Conservation (phyloP, 2,888 invertebrate genomes). For the Balanococcus diminutus region DNA sequence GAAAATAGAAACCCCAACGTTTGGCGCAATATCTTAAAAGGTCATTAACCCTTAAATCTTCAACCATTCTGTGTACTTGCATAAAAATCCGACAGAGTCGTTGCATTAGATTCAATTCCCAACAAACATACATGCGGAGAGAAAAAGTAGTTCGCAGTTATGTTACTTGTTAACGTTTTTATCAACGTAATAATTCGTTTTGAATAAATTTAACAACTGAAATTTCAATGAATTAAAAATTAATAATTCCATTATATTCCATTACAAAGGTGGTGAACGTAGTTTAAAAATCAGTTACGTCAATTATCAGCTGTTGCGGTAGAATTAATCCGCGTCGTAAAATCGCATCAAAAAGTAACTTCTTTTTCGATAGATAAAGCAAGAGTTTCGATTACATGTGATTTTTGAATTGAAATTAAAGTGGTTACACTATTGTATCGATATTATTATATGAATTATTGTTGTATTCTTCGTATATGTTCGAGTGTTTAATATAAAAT, state of each 20-base stretch:
- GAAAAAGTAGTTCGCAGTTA: conserved; percentile 23
- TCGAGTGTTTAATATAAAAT: conserved; percentile 59
- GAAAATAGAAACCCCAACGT: conserved; percentile 25
- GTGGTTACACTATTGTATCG: conserved; percentile 28
- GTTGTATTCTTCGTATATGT: conserved; percentile 42
- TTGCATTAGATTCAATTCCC: neutral
- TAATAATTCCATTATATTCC: neutral
- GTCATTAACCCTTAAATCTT: conserved; percentile 39
- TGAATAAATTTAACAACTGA: neutral
- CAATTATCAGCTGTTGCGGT: conserved; percentile 52
- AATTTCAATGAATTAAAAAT: neutral
- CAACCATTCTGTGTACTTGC: conserved; percentile 4
- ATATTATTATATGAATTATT: neutral
- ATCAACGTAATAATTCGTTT: neutral
- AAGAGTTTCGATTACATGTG: conserved; percentile 47
- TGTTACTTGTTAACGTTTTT: neutral
- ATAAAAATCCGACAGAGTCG: neutral
- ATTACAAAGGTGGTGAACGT: neutral
- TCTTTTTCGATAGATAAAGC: conserved; percentile 41
- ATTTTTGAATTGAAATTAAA: conserved; percentile 25
- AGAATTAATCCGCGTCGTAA: conserved; percentile 38
- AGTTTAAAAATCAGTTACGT: conserved; percentile 38
- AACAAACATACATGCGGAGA: conserved; percentile 18
- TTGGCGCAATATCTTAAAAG: conserved; percentile 30
- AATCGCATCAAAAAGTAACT: conserved; percentile 12